phyloP scores from a whole-genome alignment of 2,797 vertebrate species.

The Ispidina picta region DNA sequence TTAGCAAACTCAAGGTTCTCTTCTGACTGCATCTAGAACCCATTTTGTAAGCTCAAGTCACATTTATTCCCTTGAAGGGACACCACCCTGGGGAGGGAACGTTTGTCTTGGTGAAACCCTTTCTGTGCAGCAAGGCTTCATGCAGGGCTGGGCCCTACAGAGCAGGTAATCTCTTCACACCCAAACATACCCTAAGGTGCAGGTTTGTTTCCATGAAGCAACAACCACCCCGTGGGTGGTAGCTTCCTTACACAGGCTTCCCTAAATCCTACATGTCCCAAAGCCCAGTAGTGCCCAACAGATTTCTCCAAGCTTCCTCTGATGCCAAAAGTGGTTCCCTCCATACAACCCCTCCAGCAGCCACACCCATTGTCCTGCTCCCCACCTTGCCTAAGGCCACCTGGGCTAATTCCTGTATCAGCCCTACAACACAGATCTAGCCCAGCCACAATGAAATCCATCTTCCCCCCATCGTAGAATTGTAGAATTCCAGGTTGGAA shows the following conservation, averaged over 20 bases:
- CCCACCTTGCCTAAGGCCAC: background rate
- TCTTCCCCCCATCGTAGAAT: background rate
- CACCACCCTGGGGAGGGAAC: background rate
- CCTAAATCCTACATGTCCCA: background rate
- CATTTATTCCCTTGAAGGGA: fast-evolving
- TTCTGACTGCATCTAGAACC: background rate
- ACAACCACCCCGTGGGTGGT: fast-evolving
- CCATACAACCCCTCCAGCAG: background rate
- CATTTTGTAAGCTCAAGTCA: background rate
- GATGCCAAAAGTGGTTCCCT: background rate
- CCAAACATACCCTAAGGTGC: background rate
- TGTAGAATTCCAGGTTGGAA: background rate
- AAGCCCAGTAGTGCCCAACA: background rate
- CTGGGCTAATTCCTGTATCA: background rate
- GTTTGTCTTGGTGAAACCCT: background rate
- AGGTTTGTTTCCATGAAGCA: fast-evolving
- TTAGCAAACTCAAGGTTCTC: background rate
- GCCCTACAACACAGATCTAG: background rate
- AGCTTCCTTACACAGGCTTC: background rate
- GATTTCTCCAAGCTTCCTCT: background rate
- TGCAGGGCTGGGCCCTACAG: background rate
- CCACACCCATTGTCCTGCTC: background rate
- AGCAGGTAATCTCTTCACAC: background rate
- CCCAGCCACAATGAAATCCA: too few species aligned
- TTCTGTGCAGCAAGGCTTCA: fast-evolving